A percentile compares a stretch with the other conserved stretches of the same genome.
Conservation (phyloP, 2,888 invertebrate genomes). For the Hymenopus coronatus region DNA sequence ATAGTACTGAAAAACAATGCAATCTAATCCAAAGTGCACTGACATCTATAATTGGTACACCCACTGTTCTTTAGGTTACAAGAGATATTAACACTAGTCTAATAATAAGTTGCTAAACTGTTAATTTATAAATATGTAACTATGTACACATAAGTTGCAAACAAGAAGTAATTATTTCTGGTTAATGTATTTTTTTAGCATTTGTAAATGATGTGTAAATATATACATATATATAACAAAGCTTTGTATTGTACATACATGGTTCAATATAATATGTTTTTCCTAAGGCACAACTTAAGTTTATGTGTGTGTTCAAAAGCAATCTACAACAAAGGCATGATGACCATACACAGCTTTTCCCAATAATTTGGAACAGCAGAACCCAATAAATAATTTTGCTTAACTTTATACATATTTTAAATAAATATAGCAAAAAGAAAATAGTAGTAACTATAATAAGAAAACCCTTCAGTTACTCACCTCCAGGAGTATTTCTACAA, state of each 20-base stretch:
- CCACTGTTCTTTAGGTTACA: neutral
- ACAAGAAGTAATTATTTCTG: conserved; percentile 1
- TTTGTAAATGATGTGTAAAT: neutral
- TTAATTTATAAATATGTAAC: neutral
- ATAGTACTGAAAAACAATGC: neutral
- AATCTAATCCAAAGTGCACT: neutral
- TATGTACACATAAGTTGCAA: neutral
- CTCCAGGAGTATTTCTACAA: too few species aligned
- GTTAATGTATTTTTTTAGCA: conserved; percentile 5
- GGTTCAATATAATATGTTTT: neutral
- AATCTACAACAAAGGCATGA: neutral
- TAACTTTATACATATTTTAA: neutral
- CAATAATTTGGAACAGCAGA: too few species aligned
- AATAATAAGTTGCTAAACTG: neutral
- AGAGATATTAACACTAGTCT: neutral
- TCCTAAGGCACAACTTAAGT: neutral
- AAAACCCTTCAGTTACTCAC: too few species aligned
- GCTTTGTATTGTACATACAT: neutral
- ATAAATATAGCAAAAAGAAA: neutral
- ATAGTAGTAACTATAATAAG: too few species aligned
- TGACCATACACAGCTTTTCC: too few species aligned
- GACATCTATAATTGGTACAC: neutral
- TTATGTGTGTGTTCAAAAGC: neutral
- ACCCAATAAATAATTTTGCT: neutral
- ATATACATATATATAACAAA: neutral